Evolutionary conservation across 2,888 invertebrate species (phyloP).

Genomic region (Agonopterix arenella): DNA sequence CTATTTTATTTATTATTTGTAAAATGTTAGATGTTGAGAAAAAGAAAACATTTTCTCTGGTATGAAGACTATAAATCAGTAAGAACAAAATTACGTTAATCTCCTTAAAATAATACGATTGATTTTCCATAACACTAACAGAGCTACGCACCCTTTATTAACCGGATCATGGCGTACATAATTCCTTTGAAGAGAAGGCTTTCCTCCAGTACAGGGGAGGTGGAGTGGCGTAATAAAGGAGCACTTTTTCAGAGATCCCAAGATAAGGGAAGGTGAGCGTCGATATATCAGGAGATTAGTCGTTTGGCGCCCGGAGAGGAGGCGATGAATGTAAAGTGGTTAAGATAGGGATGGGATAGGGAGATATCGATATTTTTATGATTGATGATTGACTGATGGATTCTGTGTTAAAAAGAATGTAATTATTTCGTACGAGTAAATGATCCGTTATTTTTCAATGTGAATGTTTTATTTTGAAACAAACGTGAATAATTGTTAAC

Average conservation of each 20-base stretch:
- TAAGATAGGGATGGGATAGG: conserved; percentile 23
- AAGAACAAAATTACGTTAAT: no score
- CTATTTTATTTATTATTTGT: no score
- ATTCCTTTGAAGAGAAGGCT: conserved; percentile 17
- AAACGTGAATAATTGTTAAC: no score
- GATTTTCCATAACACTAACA: no score
- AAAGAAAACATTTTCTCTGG: no score
- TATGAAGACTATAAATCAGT: no score
- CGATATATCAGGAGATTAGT: conserved; percentile 74
- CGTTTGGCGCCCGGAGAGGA: conserved; percentile 46
- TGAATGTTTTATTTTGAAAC: no score
- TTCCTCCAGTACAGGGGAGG: conserved; percentile 27
- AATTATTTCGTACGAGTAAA: no score
- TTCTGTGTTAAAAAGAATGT: neutral
- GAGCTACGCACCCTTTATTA: conserved; percentile 5
- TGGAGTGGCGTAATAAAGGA: conserved; percentile 55
- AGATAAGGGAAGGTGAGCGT: conserved; percentile 68
- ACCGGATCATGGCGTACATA: conserved; percentile 13
- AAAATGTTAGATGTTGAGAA: no score
- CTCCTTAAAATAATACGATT: no score
- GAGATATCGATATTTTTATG: conserved; percentile 11
- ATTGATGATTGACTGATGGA: no score
- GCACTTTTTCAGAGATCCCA: conserved; percentile 61
- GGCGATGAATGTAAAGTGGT: conserved; percentile 64
- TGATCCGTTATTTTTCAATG: no score